phyloP scores from a whole-genome alignment of 2,113 vertebrate genomes.

The Galeopterus variegatus region DNA sequence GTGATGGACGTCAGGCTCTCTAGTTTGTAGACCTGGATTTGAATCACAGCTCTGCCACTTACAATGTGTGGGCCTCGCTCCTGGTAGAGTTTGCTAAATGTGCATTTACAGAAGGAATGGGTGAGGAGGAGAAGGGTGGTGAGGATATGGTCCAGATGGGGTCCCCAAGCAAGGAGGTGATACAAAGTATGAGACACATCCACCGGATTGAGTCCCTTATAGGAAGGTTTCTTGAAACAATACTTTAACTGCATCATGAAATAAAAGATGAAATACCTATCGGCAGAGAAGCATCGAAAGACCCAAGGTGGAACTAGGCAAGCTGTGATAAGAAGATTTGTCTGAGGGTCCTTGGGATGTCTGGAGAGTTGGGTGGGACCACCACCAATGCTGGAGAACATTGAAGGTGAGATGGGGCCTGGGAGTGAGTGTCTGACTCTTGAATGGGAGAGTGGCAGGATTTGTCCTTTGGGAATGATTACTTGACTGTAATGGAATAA shows the following conservation, averaged over 20 bases:
- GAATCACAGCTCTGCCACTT: neutral
- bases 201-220: neutral
- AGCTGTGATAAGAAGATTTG: neutral
- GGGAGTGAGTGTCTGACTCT: neutral
- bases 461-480: slow-evolving; percentile 6
- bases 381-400: neutral
- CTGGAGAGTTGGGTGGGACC: neutral
- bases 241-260: neutral
- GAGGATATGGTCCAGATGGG: neutral
- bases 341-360: neutral
- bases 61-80: too few species aligned
- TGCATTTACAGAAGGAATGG: neutral
- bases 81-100: neutral
- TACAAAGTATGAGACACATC: neutral
- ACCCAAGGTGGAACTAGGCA: neutral
- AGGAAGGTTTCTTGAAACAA: neutral
- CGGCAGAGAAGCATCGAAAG: neutral
- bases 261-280: neutral
- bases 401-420: neutral
- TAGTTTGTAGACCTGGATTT: neutral
- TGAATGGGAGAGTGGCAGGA: neutral
- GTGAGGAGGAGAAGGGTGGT: neutral
- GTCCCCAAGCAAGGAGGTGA: neutral
- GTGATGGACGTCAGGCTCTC: neutral
- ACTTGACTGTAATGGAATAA: neutral